Evolutionary conservation across 2,797 vertebrate genomes (phyloP).

Genomic region (Delichon dasypus): DNA sequence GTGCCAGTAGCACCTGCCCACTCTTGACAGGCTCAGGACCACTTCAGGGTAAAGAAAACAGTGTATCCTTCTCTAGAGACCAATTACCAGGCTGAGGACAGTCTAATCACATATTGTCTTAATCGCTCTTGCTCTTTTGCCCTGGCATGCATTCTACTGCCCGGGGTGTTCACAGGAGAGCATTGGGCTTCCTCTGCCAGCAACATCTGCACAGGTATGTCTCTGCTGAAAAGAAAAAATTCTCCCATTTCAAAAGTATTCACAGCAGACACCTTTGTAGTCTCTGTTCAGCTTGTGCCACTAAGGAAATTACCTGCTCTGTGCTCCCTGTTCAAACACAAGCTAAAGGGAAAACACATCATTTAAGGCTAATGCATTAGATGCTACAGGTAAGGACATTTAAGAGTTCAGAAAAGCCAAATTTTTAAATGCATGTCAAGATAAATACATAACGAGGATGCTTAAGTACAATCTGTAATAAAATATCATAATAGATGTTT

Average conservation of each 20-base stretch:
- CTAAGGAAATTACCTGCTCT: not conserved
- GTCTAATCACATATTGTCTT: not conserved
- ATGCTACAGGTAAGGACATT: not conserved
- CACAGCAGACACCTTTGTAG: not conserved
- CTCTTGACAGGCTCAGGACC: not conserved
- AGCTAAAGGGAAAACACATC: not conserved
- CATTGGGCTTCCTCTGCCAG: not conserved
- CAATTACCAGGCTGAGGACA: not conserved
- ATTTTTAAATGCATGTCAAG: not conserved
- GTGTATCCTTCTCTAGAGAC: not conserved
- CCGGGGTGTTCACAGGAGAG: not conserved
- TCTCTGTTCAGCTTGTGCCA: not conserved
- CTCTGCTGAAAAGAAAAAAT: not conserved
- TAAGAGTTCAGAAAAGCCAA: not conserved
- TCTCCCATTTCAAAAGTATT: not conserved
- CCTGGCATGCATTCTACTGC: not conserved
- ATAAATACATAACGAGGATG: not conserved
- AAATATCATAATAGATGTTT: not conserved
- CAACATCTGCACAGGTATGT: not conserved
- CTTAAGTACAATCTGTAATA: not conserved
- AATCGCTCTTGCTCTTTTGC: not conserved
- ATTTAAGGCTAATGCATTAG: not conserved
- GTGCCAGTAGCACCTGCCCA: not conserved
- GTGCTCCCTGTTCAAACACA: not conserved
- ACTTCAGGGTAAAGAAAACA: not conserved